These are phyloP conservation scores for Drosophila nigricruria DNA, from an alignment of 2,888 invertebrate species.

Conservation along the genomic window DNA sequence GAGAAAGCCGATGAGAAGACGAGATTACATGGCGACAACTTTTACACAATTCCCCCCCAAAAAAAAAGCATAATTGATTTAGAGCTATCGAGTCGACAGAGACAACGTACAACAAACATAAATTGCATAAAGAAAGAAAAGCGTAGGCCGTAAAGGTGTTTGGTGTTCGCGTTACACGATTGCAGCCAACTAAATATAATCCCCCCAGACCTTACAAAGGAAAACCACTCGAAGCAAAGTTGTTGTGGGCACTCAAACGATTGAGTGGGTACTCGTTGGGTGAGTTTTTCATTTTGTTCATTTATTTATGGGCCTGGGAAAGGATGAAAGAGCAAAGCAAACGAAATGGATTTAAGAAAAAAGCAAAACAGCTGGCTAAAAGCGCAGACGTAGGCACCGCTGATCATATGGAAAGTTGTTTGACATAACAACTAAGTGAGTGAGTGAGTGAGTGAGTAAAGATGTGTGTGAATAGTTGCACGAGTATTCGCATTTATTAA, in stretches of 20 bases:
- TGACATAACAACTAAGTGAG: slow-evolving; percentile 22
- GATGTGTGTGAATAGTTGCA: neutral
- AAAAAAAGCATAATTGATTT: slow-evolving; percentile 67
- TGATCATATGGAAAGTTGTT: slow-evolving; percentile 35
- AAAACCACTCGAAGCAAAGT: slow-evolving; percentile 37
- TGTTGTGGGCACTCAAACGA: slow-evolving; percentile 29
- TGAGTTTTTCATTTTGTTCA: slow-evolving; percentile 18
- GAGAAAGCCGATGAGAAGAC: slow-evolving; percentile 44
- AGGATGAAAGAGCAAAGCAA: slow-evolving; percentile 22
- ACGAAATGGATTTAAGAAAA: slow-evolving; percentile 30
- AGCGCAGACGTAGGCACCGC: slow-evolving; percentile 9
- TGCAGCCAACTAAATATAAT: slow-evolving; percentile 28
- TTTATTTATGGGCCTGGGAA: slow-evolving; percentile 11
- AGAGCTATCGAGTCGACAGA: slow-evolving; percentile 53
- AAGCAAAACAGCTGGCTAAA: slow-evolving; percentile 15
- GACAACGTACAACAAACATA: slow-evolving; percentile 41
- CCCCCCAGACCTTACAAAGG: slow-evolving; percentile 19
- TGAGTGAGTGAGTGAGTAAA: neutral
- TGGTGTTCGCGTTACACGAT: slow-evolving; percentile 28
- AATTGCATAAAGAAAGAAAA: slow-evolving; percentile 65
- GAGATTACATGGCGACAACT: slow-evolving; percentile 50
- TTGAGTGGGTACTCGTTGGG: slow-evolving; percentile 28
- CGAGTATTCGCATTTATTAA: slow-evolving; percentile 23
- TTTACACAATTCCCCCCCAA: slow-evolving; percentile 44
- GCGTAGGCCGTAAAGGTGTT: slow-evolving; percentile 57